Conservation (phyloP, 2,888 invertebrate species). For the Hirtodrosophila cameraria region DNA sequence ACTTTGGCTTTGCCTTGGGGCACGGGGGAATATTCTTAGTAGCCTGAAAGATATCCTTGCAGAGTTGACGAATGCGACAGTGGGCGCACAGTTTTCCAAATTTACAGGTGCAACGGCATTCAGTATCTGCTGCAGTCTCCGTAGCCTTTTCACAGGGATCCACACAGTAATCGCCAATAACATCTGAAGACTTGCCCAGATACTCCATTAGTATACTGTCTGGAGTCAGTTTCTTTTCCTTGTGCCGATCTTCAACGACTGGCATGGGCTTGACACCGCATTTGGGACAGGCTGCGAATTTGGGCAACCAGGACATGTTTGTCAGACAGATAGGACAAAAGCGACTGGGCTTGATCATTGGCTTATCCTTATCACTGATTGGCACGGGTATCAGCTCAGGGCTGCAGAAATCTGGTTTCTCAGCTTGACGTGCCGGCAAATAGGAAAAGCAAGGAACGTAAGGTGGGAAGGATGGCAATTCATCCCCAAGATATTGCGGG, state of each 20-base stretch:
- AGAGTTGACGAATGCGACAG: constrained; percentile 73
- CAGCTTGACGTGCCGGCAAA: constrained; percentile 24
- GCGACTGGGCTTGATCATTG: constrained; percentile 52
- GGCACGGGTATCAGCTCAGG: constrained; percentile 37
- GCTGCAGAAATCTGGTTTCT: constrained; percentile 33
- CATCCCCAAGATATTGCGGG: not conserved
- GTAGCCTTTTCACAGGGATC: constrained; percentile 43
- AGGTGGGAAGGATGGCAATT: not conserved
- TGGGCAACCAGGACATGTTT: constrained; percentile 82
- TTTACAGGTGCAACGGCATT: constrained; percentile 70
- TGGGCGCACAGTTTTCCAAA: constrained; percentile 67
- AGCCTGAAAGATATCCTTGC: constrained; percentile 56
- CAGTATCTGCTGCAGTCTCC: not conserved
- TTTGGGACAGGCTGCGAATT: constrained; percentile 83
- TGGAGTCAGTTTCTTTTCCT: constrained; percentile 66
- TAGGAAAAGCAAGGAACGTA: constrained; percentile 34
- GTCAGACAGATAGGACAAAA: constrained; percentile 81
- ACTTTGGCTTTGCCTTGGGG: constrained; percentile 35
- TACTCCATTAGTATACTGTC: constrained; percentile 76
- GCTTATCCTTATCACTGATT: constrained; percentile 29
- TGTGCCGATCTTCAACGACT: constrained; percentile 66
- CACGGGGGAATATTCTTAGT: constrained; percentile 24
- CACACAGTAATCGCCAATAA: constrained; percentile 43
- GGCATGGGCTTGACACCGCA: constrained; percentile 81
- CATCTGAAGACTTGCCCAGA: constrained; percentile 47